A percentile compares a stretch with the other conserved stretches of the same genome.
Evolutionary conservation across 2,888 invertebrate species (phyloP).

Genomic region (Elmis aenea): DNA sequence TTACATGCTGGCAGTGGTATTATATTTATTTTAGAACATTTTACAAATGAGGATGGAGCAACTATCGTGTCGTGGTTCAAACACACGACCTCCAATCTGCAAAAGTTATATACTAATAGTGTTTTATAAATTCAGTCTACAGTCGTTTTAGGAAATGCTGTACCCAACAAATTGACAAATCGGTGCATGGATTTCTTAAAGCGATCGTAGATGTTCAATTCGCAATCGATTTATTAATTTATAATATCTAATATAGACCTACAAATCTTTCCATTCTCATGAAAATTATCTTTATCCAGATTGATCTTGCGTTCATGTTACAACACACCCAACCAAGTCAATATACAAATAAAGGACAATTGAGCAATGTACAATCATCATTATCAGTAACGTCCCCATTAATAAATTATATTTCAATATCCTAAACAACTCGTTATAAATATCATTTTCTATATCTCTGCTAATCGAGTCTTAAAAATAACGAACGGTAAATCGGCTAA

Average conservation of each 20-base stretch:
- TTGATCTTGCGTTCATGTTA: constrained; percentile 34
- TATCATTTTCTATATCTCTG: constrained; percentile 35
- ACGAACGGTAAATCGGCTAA: constrained; percentile 42
- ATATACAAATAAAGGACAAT: constrained; percentile 36
- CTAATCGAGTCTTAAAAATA: constrained; percentile 43
- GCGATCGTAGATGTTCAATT: constrained; percentile 23
- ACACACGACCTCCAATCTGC: constrained; percentile 20
- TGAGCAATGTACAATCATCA: constrained; percentile 44
- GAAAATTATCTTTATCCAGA: constrained; percentile 39
- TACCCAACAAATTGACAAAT: constrained; percentile 23
- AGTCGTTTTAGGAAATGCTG: constrained; percentile 24
- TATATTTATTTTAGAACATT: constrained; percentile 38
- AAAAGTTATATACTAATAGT: constrained; percentile 21
- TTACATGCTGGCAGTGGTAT: constrained; percentile 42
- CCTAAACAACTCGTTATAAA: constrained; percentile 41
- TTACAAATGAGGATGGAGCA: constrained; percentile 28
- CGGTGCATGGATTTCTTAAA: constrained; percentile 27
- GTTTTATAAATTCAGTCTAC: constrained; percentile 20
- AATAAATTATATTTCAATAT: constrained; percentile 38
- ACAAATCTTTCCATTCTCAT: constrained; percentile 45
- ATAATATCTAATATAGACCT: constrained; percentile 49
- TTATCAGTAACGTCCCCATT: constrained; percentile 35
- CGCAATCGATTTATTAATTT: constrained; percentile 24
- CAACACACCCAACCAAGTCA: constrained; percentile 38
- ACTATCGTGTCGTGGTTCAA: constrained; percentile 16